phyloP scores from a whole-genome alignment of 2,113 vertebrate genomes.

The Elaphurus davidianus region DNA sequence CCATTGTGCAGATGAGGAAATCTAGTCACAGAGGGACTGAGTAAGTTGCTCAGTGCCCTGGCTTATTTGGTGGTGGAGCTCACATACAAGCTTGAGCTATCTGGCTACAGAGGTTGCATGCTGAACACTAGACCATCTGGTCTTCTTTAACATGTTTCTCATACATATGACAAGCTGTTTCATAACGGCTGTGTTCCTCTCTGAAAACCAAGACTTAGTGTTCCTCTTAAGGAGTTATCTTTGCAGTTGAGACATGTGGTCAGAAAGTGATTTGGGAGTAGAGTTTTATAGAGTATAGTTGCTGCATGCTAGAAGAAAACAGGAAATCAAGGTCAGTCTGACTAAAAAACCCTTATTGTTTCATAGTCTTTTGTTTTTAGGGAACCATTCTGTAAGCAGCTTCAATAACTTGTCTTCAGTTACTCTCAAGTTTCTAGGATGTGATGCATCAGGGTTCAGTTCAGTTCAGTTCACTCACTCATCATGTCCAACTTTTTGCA shows the following conservation, averaged over 20 bases:
- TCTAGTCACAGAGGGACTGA: background rate
- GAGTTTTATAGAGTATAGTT: background rate
- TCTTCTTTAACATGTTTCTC: background rate
- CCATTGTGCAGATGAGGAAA: background rate
- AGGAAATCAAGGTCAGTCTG: background rate
- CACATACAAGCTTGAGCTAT: background rate
- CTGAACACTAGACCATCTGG: background rate
- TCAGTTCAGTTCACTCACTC: background rate
- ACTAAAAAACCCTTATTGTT: background rate
- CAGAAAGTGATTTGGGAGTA: background rate
- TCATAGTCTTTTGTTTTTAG: background rate
- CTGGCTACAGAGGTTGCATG: background rate
- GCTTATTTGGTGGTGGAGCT: background rate
- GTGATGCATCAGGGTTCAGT: background rate
- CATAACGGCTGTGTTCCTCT: background rate
- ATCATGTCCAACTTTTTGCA: fast-evolving
- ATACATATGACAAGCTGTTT: background rate
- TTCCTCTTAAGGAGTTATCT: background rate
- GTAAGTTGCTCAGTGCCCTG: background rate
- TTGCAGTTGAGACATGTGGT: background rate
- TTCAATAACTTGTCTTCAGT: background rate
- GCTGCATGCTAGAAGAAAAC: background rate
- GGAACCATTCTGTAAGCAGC: background rate
- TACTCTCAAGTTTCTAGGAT: background rate
- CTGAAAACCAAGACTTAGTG: background rate